Evolutionary conservation across 2,888 invertebrate species (phyloP).

Genomic region (Cryptocheilus praepositus): DNA sequence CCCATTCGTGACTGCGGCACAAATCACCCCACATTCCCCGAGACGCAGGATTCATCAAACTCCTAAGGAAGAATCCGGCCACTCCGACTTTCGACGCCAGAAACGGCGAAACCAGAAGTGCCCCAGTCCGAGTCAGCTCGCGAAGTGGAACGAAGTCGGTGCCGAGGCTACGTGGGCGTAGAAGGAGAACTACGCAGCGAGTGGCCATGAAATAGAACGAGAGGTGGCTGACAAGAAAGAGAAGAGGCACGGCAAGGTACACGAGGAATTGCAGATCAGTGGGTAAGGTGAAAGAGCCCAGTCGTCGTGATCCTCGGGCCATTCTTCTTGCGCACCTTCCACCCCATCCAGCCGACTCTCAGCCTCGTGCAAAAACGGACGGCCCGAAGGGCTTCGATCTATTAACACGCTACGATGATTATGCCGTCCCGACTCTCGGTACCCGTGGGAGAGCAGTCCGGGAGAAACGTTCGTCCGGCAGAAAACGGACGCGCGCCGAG

Average conservation of each 20-base stretch:
- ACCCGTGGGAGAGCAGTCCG: constrained; percentile 59
- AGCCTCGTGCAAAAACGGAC: constrained; percentile 22
- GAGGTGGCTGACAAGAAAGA: constrained; percentile 6
- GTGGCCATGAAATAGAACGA: background rate
- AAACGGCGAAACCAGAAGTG: too few species aligned
- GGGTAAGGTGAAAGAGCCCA: constrained; percentile 34
- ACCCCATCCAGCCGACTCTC: background rate
- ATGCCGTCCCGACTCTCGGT: constrained; percentile 40
- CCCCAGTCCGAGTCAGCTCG: too few species aligned
- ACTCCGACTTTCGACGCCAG: too few species aligned
- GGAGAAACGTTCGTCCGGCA: background rate
- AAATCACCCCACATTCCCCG: too few species aligned
- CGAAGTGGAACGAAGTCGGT: too few species aligned
- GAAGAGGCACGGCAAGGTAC: constrained; percentile 15
- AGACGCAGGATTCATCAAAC: too few species aligned
- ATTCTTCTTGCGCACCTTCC: background rate
- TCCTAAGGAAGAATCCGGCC: too few species aligned
- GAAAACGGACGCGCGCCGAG: too few species aligned
- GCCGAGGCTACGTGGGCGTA: too few species aligned
- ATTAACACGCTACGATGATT: constrained; percentile 61
- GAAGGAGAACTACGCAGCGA: background rate
- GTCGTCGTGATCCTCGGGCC: too few species aligned
- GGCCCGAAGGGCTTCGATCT: constrained; percentile 53
- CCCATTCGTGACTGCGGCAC: too few species aligned
- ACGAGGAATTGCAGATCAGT: constrained; percentile 53